Base-by-base conservation (phyloP, 2,888 invertebrate genomes). In the Epinotia nisella region DNA sequence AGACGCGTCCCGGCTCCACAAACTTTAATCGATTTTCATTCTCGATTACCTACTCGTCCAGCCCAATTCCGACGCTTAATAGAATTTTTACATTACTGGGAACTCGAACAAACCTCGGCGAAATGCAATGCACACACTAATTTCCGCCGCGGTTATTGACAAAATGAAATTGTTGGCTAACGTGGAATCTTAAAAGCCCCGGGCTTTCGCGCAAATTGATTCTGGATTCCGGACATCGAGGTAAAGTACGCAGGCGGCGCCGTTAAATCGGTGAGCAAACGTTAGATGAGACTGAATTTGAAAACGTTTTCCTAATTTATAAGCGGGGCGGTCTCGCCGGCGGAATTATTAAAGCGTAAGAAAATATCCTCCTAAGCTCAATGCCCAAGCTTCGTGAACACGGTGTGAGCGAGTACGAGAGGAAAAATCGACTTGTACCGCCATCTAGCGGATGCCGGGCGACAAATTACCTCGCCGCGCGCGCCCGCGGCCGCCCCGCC, bases 61-160 rank as follows among this genome's bases (percentile, higher is more conserved):
- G 74, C 82, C 80, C 80, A 83, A 85, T 85, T 24, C 81, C 81
- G 76, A 79, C 78, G 84, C 85, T 84, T 85, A 85, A 88, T 85
- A 84, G 82, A 86, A 80, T 86, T 87, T 85, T 86, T 83, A 83
- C 86, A 85, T 85, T 84, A 83, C 82, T 79, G 83, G 81, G 75
- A 83, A 83, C 82, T 79, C 78, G 79, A 80, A 77, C 79, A 83
- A 79, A 79, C 84, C 85, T 82, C 77, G 77, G 74, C 75, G 77
- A 85, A 87, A 89, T 83, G 87, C 85, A 87, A 85, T 85, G 91
- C 88, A 91, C 88, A 92, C 91, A 91, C 89, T 89, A 90, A 92
- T 92, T 91, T 91, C 88, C 89, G 85, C 87, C 87, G 83, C 87
- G 87, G 59, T 69, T 73, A 73, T 73, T 73, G 73, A 73, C 73